Conservation (phyloP, 2,797 vertebrate species). For the Myripristis murdjan region DNA sequence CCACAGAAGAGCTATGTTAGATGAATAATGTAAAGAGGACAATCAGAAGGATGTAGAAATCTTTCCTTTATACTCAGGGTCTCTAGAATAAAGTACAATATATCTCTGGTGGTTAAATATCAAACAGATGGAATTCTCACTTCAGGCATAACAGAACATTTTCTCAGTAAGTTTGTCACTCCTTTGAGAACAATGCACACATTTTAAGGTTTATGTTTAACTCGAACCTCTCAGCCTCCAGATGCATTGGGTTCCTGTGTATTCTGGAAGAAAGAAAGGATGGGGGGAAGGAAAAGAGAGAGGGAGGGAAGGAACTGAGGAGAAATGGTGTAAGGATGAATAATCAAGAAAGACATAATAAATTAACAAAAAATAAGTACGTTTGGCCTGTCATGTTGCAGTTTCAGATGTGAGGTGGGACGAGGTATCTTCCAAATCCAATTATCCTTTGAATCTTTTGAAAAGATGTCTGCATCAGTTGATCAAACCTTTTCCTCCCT, state of each 20-base stretch:
- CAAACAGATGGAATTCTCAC: conserved; percentile 58
- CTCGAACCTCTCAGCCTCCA: conserved; percentile 39
- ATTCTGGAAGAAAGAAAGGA: not conserved
- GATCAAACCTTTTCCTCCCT: too few relatives aligned
- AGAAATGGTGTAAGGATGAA: too few relatives aligned
- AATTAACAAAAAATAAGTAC: too few relatives aligned
- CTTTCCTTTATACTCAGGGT: conserved; percentile 32
- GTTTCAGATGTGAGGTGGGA: too few relatives aligned
- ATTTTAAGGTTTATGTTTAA: conserved; percentile 49
- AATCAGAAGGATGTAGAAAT: conserved; percentile 58
- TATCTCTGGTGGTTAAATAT: conserved; percentile 57
- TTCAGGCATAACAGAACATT: conserved; percentile 48
- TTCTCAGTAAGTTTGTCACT: conserved; percentile 38
- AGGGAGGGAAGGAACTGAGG: not conserved
- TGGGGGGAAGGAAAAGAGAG: not conserved
- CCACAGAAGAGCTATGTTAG: conserved; percentile 55
- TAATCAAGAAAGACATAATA: too few relatives aligned
- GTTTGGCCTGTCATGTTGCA: too few relatives aligned
- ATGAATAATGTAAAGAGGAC: conserved; percentile 79
- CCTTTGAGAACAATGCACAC: conserved; percentile 43
- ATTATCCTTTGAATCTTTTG: too few relatives aligned
- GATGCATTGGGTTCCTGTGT: conserved; percentile 9
- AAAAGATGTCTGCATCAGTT: too few relatives aligned
- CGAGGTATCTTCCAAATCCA: too few relatives aligned
- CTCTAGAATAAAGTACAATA: conserved; percentile 52